Evolutionary conservation across 2,113 vertebrate genomes (phyloP), one percentile per base, ranked within the genome.

Genomic region (Hypanus sabinus): DNA sequence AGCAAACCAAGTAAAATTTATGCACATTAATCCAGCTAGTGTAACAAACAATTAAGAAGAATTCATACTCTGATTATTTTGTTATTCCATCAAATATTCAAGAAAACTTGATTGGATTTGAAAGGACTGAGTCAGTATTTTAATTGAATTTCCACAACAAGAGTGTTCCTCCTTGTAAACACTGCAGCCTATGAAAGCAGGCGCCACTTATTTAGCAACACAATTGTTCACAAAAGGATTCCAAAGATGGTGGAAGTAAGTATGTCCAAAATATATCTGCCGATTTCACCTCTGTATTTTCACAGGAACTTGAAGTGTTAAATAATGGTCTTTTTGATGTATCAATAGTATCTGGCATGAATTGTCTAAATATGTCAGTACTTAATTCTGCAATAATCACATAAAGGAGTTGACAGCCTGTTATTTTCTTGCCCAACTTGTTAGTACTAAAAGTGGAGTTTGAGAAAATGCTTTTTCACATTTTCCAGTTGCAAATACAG

Each of bases 51-150:
- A 96, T 95, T 95, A 94, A 95, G 83, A 94, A 90, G 92, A 94
- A 96, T 95, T 87, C 94, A 96, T 96, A 96, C 95, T 93, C 96
- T 95, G 95, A 97, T 99, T 98, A 97, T 98, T 96, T 97, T 95
- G 94, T 98, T 98, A 99, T 99, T 98, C 98, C 97, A 95, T 95
- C 97, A 96, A 96, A 96, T 97, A 98, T 98, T 98, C 97, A 98
- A 97, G 97, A 98, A 98, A 97, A 96, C 94, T 94, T 97, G 97
- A 98, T 97, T 98, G 97, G 98, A 95, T 95, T 96, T 96, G 96
- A 97, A 99, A 98, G 97, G 97, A 98, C 98, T 98, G 98, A 99
- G 97, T 98, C 97, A 97, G 98, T 97, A 98, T 98, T 98, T 99
- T 98, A 98, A 98, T 98, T 96, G 97, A 94, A 96, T 98, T 98